Evolutionary conservation across 2,888 invertebrate genomes (phyloP), one percentile per base, ranked within the genome.

Genomic region (Ryuthela nishihirai): DNA sequence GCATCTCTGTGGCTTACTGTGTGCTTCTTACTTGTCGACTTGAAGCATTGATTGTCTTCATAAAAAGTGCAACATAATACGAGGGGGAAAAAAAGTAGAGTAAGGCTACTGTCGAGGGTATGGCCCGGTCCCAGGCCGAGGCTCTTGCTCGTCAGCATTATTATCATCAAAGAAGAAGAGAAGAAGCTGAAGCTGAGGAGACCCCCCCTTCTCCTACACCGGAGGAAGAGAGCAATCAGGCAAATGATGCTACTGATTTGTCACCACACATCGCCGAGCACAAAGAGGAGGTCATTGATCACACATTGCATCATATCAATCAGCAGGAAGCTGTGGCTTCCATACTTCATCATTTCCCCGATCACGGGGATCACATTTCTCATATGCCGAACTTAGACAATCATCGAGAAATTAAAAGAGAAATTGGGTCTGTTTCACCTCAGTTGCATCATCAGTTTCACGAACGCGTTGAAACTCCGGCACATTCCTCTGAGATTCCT

Each of bases 51-150:
- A n/a, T n/a, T n/a, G n/a, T n/a, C n/a, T n/a, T n/a, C n/a, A n/a
- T n/a, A n/a, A n/a, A n/a, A n/a, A n/a, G n/a, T n/a, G n/a, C n/a
- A n/a, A n/a, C n/a, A n/a, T n/a, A n/a, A n/a, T n/a, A n/a, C n/a
- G n/a, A n/a, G n/a, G n/a, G n/a, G n/a, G n/a, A n/a, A n/a, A n/a
- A n/a, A n/a, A n/a, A n/a, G n/a, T n/a, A n/a, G n/a, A n/a, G n/a
- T n/a, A n/a, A n/a, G n/a, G n/a, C n/a, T n/a, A n/a, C n/a, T n/a
- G n/a, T n/a, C n/a, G n/a, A n/a, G n/a, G n/a, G n/a, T n/a, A 56
- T 56, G 56, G 56, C 56, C 3, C 50, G 50, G 9, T 46, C 41
- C 7, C 40, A 50, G n/a, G 23, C 44, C 9, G 50, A 50, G 17
- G 29, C 20, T 3, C 38, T 39, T 32, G 47, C 42, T n/a, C 10